Percentiles rank a stretch among this genome's conserved stretches.
Evolutionary conservation across 2,797 vertebrate genomes (phyloP).

Genomic region (Sciurus carolinensis): DNA sequence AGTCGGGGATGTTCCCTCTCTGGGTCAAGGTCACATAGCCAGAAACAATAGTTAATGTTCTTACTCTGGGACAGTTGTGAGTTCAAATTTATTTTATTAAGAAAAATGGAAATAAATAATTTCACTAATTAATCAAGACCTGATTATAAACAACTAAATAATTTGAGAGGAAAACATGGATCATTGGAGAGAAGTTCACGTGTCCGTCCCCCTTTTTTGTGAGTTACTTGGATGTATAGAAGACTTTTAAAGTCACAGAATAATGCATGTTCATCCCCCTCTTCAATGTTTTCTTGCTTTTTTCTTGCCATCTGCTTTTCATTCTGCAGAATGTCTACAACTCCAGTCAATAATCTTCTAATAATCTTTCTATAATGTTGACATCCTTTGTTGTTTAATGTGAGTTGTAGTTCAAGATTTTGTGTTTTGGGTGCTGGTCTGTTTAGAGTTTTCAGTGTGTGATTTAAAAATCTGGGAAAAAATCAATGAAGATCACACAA

Average conservation of each 20-base stretch:
- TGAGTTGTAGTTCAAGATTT: neutral
- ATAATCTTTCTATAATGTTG: neutral
- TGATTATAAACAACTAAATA: neutral
- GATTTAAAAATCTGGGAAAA: neutral
- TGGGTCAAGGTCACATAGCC: neutral
- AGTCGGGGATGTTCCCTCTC: neutral
- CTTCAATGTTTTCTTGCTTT: too few relatives aligned
- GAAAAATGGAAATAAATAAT: neutral
- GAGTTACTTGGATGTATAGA: neutral
- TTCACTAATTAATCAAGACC: neutral
- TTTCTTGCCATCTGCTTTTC: neutral
- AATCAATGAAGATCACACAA: neutral
- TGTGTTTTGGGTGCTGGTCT: neutral
- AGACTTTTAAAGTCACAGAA: neutral
- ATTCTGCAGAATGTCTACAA: neutral
- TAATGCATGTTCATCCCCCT: neutral
- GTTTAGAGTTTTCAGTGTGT: neutral
- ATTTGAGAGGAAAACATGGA: neutral
- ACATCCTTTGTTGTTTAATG: neutral
- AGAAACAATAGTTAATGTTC: neutral
- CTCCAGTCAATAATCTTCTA: too few relatives aligned
- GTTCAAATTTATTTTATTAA: neutral
- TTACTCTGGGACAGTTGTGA: neutral
- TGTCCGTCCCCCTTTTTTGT: neutral
- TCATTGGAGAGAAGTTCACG: neutral